A percentile compares a stretch with the other conserved stretches of the same genome.
phyloP scores from a whole-genome alignment of 2,113 vertebrate species.

The Pithys albifrons region DNA sequence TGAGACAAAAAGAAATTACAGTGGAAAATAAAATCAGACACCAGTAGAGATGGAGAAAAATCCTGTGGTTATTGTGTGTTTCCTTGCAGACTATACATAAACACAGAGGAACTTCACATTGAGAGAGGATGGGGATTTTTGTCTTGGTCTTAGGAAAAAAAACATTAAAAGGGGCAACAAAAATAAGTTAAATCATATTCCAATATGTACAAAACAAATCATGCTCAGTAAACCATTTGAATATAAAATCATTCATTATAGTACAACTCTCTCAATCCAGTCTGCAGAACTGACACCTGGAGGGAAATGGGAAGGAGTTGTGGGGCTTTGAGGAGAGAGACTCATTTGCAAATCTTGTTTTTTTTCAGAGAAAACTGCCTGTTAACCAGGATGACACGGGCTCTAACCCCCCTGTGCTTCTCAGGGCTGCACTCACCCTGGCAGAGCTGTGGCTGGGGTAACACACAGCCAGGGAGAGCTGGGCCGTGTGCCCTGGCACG shows the following conservation, averaged over 20 bases:
- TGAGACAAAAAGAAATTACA: not conserved
- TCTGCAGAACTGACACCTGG: not conserved
- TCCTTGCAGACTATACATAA: not conserved
- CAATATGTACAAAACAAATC: constrained; percentile 71
- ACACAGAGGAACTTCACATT: not conserved
- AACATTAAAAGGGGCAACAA: constrained; percentile 45
- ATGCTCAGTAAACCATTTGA: constrained; percentile 18
- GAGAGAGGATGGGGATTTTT: constrained; percentile 12
- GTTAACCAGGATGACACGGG: not conserved
- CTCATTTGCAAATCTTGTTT: not conserved
- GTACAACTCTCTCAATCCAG: constrained; percentile 18
- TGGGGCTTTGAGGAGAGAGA: not conserved
- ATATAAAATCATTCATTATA: constrained; percentile 34
- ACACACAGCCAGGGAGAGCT: not conserved
- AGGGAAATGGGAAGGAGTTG: not conserved
- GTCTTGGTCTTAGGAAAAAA: not conserved
- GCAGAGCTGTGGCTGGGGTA: not conserved
- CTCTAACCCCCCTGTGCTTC: not conserved
- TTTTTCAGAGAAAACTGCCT: not conserved
- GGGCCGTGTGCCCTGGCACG: rapidly evolving
- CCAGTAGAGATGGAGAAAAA: not conserved
- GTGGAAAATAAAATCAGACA: not conserved
- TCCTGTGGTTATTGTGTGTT: not conserved
- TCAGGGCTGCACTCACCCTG: not conserved
- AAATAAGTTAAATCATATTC: constrained; percentile 65